Evolutionary conservation across 1,140 invertebrate genomes (phyloP).

Genomic region (Brachionus rotundiformis): DNA sequence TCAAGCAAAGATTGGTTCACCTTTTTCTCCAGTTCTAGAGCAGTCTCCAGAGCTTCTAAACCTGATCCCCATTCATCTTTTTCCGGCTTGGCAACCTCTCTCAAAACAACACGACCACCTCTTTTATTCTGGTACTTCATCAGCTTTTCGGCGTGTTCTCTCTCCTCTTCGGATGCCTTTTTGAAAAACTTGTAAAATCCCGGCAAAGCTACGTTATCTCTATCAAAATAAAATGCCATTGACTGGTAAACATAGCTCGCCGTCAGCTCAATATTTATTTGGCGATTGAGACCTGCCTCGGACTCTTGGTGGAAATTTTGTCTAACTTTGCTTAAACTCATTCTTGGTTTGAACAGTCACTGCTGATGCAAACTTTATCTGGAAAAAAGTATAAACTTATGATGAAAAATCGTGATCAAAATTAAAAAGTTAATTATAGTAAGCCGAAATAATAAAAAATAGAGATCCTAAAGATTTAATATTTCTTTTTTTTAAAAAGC

Average conservation of each 20-base stretch:
- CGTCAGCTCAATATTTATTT: slow-evolving; percentile 80
- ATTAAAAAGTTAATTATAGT: background rate
- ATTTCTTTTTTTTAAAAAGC: background rate
- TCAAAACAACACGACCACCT: slow-evolving; percentile 71
- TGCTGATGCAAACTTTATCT: slow-evolving; percentile 52
- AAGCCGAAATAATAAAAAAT: background rate
- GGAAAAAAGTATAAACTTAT: slow-evolving; percentile 7
- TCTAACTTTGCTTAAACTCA: slow-evolving; percentile 41
- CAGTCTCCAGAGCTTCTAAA: slow-evolving; percentile 71
- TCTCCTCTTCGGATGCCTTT: slow-evolving; percentile 79
- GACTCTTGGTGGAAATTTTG: slow-evolving; percentile 47
- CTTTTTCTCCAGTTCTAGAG: slow-evolving; percentile 74
- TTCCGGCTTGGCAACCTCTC: slow-evolving; percentile 69
- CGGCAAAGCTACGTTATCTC: slow-evolving; percentile 76
- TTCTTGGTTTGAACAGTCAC: slow-evolving; percentile 51
- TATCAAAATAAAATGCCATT: slow-evolving; percentile 74
- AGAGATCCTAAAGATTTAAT: background rate
- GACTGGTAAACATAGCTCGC: slow-evolving; percentile 72
- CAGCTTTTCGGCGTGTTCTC: slow-evolving; percentile 83
- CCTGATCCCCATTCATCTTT: slow-evolving; percentile 71
- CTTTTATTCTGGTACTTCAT: slow-evolving; percentile 86
- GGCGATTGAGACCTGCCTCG: slow-evolving; percentile 77
- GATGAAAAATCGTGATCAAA: background rate
- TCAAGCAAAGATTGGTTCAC: slow-evolving; percentile 75
- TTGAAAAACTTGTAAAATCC: slow-evolving; percentile 87